Evolutionary conservation across 2,113 vertebrate genomes (phyloP).

Genomic region (Periophthalmodon schlosseri): DNA sequence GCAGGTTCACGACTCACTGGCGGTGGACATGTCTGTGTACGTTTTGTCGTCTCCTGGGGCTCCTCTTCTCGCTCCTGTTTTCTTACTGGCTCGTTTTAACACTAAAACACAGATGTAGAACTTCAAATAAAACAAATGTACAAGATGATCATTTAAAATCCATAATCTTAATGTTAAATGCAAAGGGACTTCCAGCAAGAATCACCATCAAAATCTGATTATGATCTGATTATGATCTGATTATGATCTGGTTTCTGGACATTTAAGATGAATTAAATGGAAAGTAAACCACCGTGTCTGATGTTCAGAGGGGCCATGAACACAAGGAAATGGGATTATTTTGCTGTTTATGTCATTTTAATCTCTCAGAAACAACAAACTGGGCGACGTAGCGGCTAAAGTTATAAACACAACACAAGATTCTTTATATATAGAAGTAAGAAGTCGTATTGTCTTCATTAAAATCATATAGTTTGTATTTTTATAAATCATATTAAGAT

Average conservation of each 20-base stretch:
- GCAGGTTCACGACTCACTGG: conserved; percentile 77
- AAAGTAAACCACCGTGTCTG: too few species aligned
- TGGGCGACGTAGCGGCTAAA: not conserved
- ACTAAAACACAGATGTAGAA: conserved; percentile 72
- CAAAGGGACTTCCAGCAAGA: too few species aligned
- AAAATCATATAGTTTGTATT: not conserved
- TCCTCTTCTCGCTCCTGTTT: conserved; percentile 88
- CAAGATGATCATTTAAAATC: not conserved
- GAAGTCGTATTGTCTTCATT: not conserved
- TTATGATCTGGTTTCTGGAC: too few species aligned
- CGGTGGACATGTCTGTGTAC: conserved; percentile 88
- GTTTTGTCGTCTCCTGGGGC: conserved; percentile 88
- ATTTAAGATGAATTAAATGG: too few species aligned
- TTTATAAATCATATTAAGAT: too few species aligned
- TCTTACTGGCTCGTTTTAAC: conserved; percentile 95
- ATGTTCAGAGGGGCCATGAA: too few species aligned
- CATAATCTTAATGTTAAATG: too few species aligned
- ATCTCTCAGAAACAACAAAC: too few species aligned
- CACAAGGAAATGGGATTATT: too few species aligned
- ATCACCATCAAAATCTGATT: too few species aligned
- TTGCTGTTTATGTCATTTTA: too few species aligned
- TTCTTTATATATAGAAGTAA: not conserved
- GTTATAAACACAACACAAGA: not conserved
- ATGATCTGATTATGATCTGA: too few species aligned
- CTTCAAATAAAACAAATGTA: not conserved